Percentiles rank a stretch among this genome's conserved stretches.
These are phyloP conservation scores for Xestia ashworthii DNA, from an alignment of 2,888 invertebrate species.

Conservation along the genomic window DNA sequence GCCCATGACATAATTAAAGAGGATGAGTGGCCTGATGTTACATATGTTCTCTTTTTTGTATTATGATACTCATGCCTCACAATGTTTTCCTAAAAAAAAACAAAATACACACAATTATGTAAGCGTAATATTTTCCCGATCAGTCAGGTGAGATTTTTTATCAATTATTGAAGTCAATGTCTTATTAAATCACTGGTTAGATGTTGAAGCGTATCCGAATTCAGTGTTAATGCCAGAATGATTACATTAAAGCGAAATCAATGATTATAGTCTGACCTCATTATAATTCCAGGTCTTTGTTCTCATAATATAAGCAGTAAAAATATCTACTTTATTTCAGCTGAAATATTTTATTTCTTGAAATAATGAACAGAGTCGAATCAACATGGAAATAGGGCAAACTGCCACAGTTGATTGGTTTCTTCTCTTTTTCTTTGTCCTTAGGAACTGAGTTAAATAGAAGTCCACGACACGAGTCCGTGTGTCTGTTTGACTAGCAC, in stretches of 20 bases:
- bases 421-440: slow-evolving; percentile 6
- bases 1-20: no score
- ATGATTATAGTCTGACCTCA: slow-evolving; percentile 5
- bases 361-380: slow-evolving; percentile 23
- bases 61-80: not conserved
- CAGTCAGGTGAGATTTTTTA: not conserved
- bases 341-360: slow-evolving; percentile 8
- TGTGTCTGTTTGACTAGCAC: not conserved
- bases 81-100: not conserved
- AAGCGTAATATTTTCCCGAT: not conserved
- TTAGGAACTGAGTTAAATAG: slow-evolving; percentile 9
- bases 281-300: slow-evolving; percentile 12
- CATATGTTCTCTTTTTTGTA: not conserved
- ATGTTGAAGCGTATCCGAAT: not conserved
- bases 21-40: not conserved
- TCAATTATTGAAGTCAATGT: not conserved
- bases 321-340: slow-evolving; percentile 10
- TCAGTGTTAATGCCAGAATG: not conserved
- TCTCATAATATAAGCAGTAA: slow-evolving; percentile 7
- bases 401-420: slow-evolving; percentile 7
- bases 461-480: no score
- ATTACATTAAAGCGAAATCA: slow-evolving; percentile 7
- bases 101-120: not conserved
- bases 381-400: slow-evolving; percentile 14
- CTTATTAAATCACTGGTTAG: not conserved